A percentile compares a stretch with the other conserved stretches of the same genome.
Evolutionary conservation across 2,888 invertebrate species (phyloP).

Genomic region (Dynastes maya): DNA sequence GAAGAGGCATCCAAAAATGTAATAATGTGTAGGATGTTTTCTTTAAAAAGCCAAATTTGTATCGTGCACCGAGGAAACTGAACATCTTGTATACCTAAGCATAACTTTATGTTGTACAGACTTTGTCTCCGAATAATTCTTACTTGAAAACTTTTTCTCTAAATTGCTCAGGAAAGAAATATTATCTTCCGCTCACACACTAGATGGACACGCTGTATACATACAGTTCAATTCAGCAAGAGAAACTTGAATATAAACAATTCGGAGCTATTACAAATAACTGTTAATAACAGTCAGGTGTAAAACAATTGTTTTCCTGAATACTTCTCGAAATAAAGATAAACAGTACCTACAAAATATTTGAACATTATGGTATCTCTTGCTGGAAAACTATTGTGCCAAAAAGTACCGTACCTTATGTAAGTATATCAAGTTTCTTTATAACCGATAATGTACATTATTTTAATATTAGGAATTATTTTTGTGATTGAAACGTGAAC

Average conservation of each 20-base stretch:
- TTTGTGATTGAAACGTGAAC: slow-evolving; percentile 47
- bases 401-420: slow-evolving; percentile 47
- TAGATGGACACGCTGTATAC: too few species aligned
- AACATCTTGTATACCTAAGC: too few species aligned
- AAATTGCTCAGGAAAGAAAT: too few species aligned
- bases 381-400: slow-evolving; percentile 43
- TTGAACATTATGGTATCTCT: neutral
- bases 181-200: too few species aligned
- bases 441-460: slow-evolving; percentile 15
- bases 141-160: too few species aligned
- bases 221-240: slow-evolving; percentile 7
- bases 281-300: neutral
- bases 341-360: neutral
- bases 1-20: too few species aligned
- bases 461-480: slow-evolving; percentile 34
- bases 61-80: too few species aligned
- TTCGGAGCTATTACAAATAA: too few species aligned
- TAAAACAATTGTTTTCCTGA: neutral
- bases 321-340: neutral
- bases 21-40: too few species aligned
- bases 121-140: too few species aligned
- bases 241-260: neutral
- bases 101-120: too few species aligned
- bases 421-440: slow-evolving; percentile 36
- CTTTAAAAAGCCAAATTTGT: too few species aligned